These are phyloP conservation scores for Galleria mellonella DNA, from an alignment of 1,140 invertebrate species.

Conservation along the genomic window DNA sequence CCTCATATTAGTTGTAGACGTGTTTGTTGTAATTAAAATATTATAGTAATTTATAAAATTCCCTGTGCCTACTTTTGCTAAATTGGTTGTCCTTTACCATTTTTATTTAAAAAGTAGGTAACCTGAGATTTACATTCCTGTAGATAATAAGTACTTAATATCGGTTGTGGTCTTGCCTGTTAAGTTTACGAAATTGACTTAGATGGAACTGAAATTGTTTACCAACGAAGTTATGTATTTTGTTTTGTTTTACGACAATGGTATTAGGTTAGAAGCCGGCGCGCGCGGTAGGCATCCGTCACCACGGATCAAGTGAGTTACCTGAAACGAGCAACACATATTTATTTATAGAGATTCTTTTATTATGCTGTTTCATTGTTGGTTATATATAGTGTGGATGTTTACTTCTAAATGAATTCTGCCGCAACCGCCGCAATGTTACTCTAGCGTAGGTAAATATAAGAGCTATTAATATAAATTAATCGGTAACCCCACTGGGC, in stretches of 20 bases:
- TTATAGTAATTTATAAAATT: constrained; percentile 18
- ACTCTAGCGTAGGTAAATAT: constrained; percentile 42
- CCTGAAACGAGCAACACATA: constrained; percentile 63
- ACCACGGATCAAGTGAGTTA: constrained; percentile 62
- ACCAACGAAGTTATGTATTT: constrained; percentile 72
- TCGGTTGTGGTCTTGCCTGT: constrained; percentile 76
- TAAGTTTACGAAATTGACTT: constrained; percentile 68
- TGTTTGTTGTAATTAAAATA: constrained; percentile 20
- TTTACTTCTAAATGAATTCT: constrained; percentile 41
- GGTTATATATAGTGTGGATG: constrained; percentile 47
- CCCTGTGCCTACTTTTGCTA: constrained; percentile 15
- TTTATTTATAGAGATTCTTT: constrained; percentile 68
- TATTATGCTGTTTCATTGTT: constrained; percentile 63
- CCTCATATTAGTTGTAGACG: constrained; percentile 3
- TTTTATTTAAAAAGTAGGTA: constrained; percentile 24
- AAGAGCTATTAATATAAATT: constrained; percentile 66
- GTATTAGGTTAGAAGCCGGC: constrained; percentile 35
- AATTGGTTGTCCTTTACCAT: constrained; percentile 32
- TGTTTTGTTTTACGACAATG: constrained; percentile 56
- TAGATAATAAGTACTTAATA: constrained; percentile 75
- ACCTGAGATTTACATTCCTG: constrained; percentile 68
- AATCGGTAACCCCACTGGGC: constrained; percentile 70
- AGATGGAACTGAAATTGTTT: constrained; percentile 71
- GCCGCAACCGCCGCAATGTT: constrained; percentile 46
- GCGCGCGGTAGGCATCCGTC: constrained; percentile 44